Conservation (phyloP, 1,140 invertebrate genomes). For the Portunus trituberculatus region DNA sequence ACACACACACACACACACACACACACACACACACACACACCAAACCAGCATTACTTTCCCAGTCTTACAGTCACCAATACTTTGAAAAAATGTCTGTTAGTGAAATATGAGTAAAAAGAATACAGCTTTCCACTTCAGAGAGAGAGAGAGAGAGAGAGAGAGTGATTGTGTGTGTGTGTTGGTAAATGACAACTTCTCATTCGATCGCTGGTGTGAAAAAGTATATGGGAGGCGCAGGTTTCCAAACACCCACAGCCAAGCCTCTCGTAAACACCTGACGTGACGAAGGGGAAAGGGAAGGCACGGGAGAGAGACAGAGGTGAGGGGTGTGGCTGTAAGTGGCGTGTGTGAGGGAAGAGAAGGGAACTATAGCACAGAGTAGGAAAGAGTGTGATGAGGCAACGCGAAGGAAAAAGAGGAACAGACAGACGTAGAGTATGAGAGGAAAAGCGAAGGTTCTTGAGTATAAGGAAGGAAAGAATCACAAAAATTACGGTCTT, state of each 20-base stretch:
- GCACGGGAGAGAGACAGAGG: background rate
- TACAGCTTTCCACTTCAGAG: background rate
- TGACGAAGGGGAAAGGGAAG: background rate
- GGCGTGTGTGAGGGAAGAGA: background rate
- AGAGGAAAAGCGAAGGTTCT: too few relatives aligned
- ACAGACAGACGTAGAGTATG: too few relatives aligned
- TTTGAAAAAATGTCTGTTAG: background rate
- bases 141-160: conserved; percentile 4
- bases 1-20: background rate
- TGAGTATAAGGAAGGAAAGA: too few relatives aligned
- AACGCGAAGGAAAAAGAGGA: background rate
- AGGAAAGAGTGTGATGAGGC: background rate
- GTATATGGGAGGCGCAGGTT: background rate
- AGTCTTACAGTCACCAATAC: background rate
- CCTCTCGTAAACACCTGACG: background rate
- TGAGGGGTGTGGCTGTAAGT: background rate
- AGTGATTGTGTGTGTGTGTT: background rate
- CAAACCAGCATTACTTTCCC: too few relatives aligned
- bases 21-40: background rate
- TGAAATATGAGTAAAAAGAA: background rate
- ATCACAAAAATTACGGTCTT: background rate
- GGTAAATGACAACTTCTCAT: background rate
- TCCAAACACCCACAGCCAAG: background rate
- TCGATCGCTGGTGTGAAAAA: background rate
- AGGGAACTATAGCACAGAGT: background rate